Evolutionary conservation across 2,113 vertebrate species (phyloP), one percentile per base, ranked within the genome.

Genomic region (Oryzias melastigma): DNA sequence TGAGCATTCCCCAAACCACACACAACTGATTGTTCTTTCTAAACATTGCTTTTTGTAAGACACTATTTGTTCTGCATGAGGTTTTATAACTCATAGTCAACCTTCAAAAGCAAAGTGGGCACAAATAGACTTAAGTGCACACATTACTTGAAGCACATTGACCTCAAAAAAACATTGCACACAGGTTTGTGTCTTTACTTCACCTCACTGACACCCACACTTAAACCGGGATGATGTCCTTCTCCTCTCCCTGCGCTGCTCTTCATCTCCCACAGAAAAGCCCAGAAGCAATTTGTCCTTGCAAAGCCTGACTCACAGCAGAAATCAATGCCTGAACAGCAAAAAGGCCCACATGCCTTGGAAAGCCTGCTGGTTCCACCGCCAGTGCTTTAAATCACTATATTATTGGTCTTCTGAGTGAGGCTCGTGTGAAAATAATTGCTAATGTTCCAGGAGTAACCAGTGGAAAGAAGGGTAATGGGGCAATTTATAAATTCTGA

Each of bases 401-500:
- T 77, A 91, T 91, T 92, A 92, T 91, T 88, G 88, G 84, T 81
- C 91, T 91, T 92, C 92, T 86, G 88, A 90, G 82, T 77, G 53
- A 80, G 80, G 87, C 83, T 88, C 88, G 77, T 85, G 85, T 89
- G 89, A 90, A 91, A 91, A 92, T 92, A 92, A 93, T 93, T 91
- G 90, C 91, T 92, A 92, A 91, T 91, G 90, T 91, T 91, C 83
- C 68, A 75, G 88, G 88, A 90, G 91, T 90, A 90, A 91, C 90
- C 88, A 91, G 83, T 92, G 87, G 89, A 91, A 92, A 91, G 88
- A 85, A 80, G 89, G 87, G 88, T 92, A 93, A 92, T 92, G 88
- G 89, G 89, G 87, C 91, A 88, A 90, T 92, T 90, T 90, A 91
- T 92, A 91, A 89, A 90, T 87, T 89, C 85, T 88, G 89, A 92